Conservation (phyloP, 53 echinoderm and acorn worm species). For the Astropecten irregularis region DNA sequence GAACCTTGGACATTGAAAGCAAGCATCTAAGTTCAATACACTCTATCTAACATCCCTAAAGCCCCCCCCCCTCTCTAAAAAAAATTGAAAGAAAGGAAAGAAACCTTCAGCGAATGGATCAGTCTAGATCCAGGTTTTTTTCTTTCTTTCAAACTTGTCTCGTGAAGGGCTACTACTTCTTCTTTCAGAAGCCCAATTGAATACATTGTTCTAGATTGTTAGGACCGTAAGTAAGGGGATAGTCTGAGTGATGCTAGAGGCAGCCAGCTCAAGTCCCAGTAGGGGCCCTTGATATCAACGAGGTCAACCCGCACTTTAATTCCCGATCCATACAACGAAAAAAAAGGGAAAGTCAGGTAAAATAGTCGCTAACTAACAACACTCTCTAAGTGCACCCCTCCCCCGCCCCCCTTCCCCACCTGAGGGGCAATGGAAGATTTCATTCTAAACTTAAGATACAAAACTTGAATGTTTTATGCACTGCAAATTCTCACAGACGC, state of each 20-base stretch:
- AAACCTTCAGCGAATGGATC: not conserved
- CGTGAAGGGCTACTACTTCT: no score
- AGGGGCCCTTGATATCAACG: conserved; percentile 3
- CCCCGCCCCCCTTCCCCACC: no score
- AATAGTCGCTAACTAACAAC: conserved; percentile 10
- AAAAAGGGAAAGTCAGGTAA: not conserved
- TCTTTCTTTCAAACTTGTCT: no score
- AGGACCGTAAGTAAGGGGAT: not conserved
- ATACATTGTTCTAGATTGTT: conserved; percentile 52
- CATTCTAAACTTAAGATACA: no score
- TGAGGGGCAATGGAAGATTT: no score
- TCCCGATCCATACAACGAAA: not conserved
- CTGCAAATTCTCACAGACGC: no score
- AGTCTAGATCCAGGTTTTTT: not conserved
- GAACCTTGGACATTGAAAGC: no score
- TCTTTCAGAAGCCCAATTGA: not conserved
- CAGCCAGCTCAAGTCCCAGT: conserved; percentile 1
- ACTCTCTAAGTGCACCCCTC: not conserved
- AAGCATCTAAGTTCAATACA: no score
- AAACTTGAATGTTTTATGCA: no score
- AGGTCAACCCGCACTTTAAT: conserved; percentile 41
- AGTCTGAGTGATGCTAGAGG: conserved; percentile 9
- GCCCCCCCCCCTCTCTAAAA: not conserved
- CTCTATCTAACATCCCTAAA: no score
- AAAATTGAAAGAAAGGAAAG: not conserved